Conservation (phyloP, 2,797 vertebrate species). For the Myotis myotis region DNA sequence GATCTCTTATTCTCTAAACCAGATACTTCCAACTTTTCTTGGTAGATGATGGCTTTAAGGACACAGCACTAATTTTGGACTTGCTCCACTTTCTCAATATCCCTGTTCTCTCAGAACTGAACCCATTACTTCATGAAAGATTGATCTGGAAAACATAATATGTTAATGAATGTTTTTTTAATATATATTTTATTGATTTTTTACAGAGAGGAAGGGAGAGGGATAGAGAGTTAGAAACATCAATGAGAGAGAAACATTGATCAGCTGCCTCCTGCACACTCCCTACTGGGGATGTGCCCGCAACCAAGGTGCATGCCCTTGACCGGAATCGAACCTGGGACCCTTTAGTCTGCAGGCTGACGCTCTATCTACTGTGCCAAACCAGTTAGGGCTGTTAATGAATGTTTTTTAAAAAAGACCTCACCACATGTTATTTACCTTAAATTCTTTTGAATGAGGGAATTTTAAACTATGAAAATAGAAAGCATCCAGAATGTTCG, state of each 20-base stretch:
- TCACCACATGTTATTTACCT: background rate
- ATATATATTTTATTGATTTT: too few species aligned
- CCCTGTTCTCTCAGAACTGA: background rate
- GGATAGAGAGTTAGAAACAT: too few species aligned
- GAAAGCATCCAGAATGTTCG: background rate
- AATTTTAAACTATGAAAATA: conserved; percentile 19
- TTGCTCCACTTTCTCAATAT: background rate
- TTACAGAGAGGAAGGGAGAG: too few species aligned
- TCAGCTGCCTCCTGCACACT: too few species aligned
- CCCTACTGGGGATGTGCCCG: too few species aligned
- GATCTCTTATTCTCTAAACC: background rate
- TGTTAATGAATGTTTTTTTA: background rate
- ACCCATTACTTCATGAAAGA: background rate
- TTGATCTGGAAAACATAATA: background rate
- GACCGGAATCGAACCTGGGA: too few species aligned
- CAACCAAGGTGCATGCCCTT: too few species aligned
- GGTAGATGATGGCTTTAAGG: background rate
- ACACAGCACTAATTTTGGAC: background rate
- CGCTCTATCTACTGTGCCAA: too few species aligned
- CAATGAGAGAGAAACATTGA: too few species aligned
- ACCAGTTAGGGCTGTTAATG: background rate
- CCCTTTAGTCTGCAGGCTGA: too few species aligned
- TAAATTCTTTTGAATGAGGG: background rate
- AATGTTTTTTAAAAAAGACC: background rate
- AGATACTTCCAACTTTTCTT: background rate